phyloP scores from a whole-genome alignment of 2,888 invertebrate species.

The Odontomyia ornata region DNA sequence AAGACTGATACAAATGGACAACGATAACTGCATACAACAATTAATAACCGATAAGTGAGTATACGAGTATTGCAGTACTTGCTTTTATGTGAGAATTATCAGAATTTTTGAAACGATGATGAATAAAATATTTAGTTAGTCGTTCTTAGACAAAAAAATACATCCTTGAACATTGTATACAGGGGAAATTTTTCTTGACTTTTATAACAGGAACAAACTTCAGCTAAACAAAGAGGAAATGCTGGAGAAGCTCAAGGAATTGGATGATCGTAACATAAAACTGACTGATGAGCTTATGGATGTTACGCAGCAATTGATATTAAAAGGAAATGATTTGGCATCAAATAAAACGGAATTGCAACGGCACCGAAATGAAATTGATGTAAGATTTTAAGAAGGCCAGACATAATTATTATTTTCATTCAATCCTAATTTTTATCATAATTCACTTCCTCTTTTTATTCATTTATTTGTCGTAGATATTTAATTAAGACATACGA shows the following conservation, averaged over 20 bases:
- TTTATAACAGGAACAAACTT: constrained; percentile 60
- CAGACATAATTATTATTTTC: neutral
- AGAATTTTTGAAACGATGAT: too few species aligned
- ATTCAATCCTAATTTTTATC: constrained; percentile 11
- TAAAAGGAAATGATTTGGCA: constrained; percentile 67
- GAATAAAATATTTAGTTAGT: too few species aligned
- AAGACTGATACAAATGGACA: constrained; percentile 77
- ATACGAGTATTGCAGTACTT: constrained; percentile 36
- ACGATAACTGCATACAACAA: constrained; percentile 73
- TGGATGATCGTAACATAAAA: constrained; percentile 67
- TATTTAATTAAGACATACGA: constrained; percentile 26
- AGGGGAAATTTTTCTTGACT: too few species aligned
- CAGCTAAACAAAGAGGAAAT: constrained; percentile 64
- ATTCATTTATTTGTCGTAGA: constrained; percentile 36
- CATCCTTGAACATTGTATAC: too few species aligned
- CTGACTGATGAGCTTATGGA: constrained; percentile 68
- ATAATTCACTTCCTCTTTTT: neutral
- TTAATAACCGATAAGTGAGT: constrained; percentile 72
- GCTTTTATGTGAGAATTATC: too few species aligned
- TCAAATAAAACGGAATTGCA: constrained; percentile 67
- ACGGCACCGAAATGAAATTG: constrained; percentile 68
- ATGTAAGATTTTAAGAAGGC: constrained; percentile 64
- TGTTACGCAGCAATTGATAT: constrained; percentile 66
- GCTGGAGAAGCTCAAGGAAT: constrained; percentile 66
- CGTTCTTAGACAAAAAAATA: too few species aligned